These are phyloP conservation scores for Styela clava DNA, from an alignment of 23 tunicate genomes.

Conservation along the genomic window DNA sequence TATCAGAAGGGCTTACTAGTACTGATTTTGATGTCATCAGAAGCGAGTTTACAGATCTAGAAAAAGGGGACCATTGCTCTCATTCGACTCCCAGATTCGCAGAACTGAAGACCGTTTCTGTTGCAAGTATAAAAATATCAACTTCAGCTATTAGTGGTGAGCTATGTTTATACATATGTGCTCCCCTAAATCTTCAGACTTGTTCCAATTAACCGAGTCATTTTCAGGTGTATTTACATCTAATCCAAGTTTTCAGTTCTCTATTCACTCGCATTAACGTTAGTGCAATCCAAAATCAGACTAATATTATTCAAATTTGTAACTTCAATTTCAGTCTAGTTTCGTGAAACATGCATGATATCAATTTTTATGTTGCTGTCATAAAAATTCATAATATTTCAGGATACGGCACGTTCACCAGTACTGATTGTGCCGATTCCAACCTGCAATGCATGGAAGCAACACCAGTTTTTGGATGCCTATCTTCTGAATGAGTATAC, in stretches of 20 bases:
- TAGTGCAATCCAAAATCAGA: no score
- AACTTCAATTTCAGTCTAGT: no score
- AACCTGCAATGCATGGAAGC: not conserved
- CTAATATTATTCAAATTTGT: no score
- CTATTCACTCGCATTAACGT: no score
- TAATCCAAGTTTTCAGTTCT: no score
- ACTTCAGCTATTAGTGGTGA: slow-evolving; percentile 22
- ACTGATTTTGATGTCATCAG: not conserved
- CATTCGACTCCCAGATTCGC: not conserved
- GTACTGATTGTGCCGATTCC: not conserved
- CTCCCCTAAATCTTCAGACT: not conserved
- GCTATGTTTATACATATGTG: not conserved
- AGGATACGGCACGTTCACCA: not conserved
- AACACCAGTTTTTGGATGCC: not conserved
- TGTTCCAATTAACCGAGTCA: not conserved
- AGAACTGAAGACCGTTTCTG: slow-evolving; percentile 26
- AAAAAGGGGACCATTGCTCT: not conserved
- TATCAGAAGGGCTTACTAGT: not conserved
- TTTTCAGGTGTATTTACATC: no score
- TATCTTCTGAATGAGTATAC: not conserved
- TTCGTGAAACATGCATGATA: no score
- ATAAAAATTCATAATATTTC: no score
- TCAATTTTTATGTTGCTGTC: no score
- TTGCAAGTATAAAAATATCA: slow-evolving; percentile 17
- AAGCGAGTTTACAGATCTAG: not conserved